phyloP scores from a whole-genome alignment of 1,140 invertebrate species.

The Pissodes strobi region DNA sequence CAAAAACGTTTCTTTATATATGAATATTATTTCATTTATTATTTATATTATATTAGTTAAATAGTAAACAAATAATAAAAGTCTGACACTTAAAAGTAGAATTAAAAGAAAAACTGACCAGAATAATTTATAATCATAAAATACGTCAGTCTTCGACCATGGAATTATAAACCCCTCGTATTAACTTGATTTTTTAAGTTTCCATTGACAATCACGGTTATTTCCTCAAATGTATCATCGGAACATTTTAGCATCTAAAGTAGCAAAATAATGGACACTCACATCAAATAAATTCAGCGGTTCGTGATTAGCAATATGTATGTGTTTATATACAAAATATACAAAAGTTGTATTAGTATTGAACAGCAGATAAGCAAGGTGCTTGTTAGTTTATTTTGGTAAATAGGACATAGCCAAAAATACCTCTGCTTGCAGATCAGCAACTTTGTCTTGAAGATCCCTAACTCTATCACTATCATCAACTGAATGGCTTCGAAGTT shows the following conservation, averaged over 20 bases:
- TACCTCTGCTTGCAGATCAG: constrained; percentile 91
- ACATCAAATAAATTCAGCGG: constrained; percentile 12
- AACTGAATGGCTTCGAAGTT: constrained; percentile 74
- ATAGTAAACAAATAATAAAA: no score
- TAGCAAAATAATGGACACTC: constrained; percentile 14
- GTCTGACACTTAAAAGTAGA: no score
- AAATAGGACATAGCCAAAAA: constrained; percentile 39
- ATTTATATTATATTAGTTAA: no score
- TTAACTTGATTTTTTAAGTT: no score
- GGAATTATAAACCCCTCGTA: no score
- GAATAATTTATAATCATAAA: no score
- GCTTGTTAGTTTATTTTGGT: constrained; percentile 13
- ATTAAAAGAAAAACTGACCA: no score
- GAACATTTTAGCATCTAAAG: constrained; percentile 1
- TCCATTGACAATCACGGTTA: background rate
- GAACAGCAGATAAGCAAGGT: constrained; percentile 1
- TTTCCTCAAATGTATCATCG: background rate
- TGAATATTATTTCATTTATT: no score
- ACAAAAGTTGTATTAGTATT: background rate
- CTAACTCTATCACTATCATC: constrained; percentile 83
- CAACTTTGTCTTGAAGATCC: constrained; percentile 88
- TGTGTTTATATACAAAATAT: background rate
- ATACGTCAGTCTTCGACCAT: no score
- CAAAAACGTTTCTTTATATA: no score
- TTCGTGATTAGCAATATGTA: background rate